Conservation (phyloP, 2,797 vertebrate species). For the Borostomias antarcticus region DNA sequence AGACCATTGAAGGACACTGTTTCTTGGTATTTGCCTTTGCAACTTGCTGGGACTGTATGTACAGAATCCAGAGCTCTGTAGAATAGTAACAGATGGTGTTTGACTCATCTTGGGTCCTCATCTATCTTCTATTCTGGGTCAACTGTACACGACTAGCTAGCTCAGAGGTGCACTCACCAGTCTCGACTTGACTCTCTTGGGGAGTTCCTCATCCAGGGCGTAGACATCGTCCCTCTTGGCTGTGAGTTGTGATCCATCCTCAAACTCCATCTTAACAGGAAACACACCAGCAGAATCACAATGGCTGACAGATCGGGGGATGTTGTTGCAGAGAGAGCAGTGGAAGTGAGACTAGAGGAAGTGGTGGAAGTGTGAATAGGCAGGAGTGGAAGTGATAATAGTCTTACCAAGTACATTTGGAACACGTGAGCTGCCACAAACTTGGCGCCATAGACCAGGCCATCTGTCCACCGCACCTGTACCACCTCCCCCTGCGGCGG, state of each 20-base stretch:
- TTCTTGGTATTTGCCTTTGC: no score
- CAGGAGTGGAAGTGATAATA: background rate
- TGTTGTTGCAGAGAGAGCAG: no score
- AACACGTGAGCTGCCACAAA: constrained; percentile 93
- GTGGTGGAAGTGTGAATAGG: no score
- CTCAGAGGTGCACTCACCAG: constrained; percentile 76
- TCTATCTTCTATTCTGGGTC: no score
- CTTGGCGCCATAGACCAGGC: constrained; percentile 94
- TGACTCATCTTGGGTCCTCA: no score
- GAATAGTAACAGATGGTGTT: no score
- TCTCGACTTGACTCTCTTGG: constrained; percentile 95
- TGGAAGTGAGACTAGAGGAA: no score
- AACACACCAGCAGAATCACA: background rate
- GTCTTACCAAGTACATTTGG: constrained; percentile 95
- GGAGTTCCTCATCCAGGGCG: constrained; percentile 94
- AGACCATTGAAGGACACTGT: no score
- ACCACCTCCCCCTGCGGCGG: constrained; percentile 92
- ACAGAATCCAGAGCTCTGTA: no score
- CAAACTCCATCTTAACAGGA: constrained; percentile 89
- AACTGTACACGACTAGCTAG: background rate
- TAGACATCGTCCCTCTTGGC: constrained; percentile 98
- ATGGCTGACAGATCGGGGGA: no score
- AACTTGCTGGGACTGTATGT: no score
- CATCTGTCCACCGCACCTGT: constrained; percentile 97
- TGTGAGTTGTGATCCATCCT: constrained; percentile 94